Evolutionary conservation across 2,797 vertebrate species (phyloP), one percentile per base, ranked within the genome.

Genomic region (Sus cebifrons): DNA sequence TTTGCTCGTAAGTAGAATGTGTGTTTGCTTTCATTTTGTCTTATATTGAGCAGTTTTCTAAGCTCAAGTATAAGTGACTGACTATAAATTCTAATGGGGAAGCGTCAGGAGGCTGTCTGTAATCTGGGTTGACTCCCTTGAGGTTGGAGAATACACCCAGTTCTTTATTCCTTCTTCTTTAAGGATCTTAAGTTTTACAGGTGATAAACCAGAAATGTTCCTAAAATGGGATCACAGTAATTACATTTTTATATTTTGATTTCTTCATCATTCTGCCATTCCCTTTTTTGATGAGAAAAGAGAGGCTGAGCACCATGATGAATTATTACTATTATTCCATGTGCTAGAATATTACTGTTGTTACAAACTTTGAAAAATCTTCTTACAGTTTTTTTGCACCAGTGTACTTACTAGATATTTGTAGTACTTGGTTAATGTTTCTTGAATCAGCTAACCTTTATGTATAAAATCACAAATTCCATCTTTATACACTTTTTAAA

Each of bases 1-100:
- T 98, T 99, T 99, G 98, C 99, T 99, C 98, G 99, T 99, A 99
- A 99, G 99, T 99, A 86, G 83, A 95, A 89, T 68, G 17, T 68
- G 3, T 96, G 25, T 79, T 84, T 78, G 49, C 20, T 49, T 44
- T 75, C n/a, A 44, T 92, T 87, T 86, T 71, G 11, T 82, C 23
- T 84, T 81, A 52, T 6, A 17, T 54, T 87, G 29, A 58, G 23
- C 20, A 87, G 7, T 44, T 82, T 64, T 95, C 62, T n/a, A 81
- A 44, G 52, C n/a, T 62, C 11, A 44, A 64, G 16, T 56, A 23
- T 83, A 89, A 75, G 6, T 64, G 25, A 75, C 32, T 79, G 21
- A 91, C 18, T 91, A 2, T 86, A 68, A 83, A 89, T 44, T 86
- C 65, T 71, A 36, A 54, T 56, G 25, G n/a, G 2, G 14, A 96